Conservation (phyloP, 2,888 invertebrate genomes). For the Ophraella communa region DNA sequence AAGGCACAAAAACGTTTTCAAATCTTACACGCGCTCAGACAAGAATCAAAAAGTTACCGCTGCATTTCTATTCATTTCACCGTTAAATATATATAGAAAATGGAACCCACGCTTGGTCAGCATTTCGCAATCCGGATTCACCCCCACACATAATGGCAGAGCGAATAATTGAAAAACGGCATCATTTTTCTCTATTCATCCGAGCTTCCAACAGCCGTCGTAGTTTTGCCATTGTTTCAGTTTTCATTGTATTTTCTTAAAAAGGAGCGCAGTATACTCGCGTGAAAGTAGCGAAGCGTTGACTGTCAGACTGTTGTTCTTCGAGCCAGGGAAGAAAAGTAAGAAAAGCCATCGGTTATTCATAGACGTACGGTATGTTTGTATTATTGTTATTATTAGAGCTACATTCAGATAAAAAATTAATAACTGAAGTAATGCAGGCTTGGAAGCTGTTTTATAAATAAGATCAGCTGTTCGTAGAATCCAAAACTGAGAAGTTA, state of each 20-base stretch:
- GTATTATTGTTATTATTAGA: background rate
- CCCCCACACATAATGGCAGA: slow-evolving; percentile 5
- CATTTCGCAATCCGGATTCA: background rate
- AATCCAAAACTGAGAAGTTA: too few species aligned
- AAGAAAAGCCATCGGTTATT: background rate
- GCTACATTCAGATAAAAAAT: background rate
- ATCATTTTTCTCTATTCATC: slow-evolving; percentile 16
- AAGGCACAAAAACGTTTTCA: background rate
- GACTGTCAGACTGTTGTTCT: slow-evolving; percentile 24
- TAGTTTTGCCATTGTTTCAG: slow-evolving; percentile 32
- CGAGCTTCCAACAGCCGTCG: slow-evolving; percentile 13
- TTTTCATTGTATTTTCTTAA: slow-evolving; percentile 29
- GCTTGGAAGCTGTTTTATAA: too few species aligned
- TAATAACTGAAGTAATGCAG: background rate
- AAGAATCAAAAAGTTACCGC: background rate
- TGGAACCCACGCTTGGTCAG: background rate
- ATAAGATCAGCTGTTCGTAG: too few species aligned
- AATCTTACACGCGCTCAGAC: background rate
- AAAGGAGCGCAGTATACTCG: slow-evolving; percentile 21
- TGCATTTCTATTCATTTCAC: background rate
- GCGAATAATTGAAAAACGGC: slow-evolving; percentile 22
- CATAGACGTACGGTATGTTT: slow-evolving; percentile 2
- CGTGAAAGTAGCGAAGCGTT: slow-evolving; percentile 25
- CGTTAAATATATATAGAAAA: background rate
- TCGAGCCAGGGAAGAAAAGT: slow-evolving; percentile 12